Evolutionary conservation across 2,113 vertebrate genomes (phyloP).

Genomic region (Elachura formosa): DNA sequence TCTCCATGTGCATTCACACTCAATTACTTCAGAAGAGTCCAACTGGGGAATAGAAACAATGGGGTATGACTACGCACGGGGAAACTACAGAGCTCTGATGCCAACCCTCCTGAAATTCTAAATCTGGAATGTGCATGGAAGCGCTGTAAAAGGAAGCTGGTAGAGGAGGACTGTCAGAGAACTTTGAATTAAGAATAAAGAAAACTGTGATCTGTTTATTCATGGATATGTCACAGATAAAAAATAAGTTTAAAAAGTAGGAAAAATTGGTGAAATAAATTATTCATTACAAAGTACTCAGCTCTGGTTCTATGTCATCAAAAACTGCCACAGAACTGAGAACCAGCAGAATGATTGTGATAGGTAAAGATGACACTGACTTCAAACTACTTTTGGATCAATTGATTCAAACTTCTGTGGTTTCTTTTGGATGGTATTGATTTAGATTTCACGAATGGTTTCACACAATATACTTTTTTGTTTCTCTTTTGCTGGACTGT

Average conservation of each 20-base stretch:
- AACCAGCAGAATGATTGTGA: neutral
- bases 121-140: neutral
- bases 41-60: neutral
- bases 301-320: neutral
- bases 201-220: slow-evolving; percentile 31
- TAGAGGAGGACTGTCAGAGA: slow-evolving; percentile 7
- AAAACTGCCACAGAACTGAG: neutral
- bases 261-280: slow-evolving; percentile 44
- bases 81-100: neutral
- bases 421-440: neutral
- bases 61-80: neutral
- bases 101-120: neutral
- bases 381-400: neutral
- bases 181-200: slow-evolving; percentile 17
- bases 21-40: slow-evolving; percentile 46
- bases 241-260: neutral
- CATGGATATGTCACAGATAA: neutral
- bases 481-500: neutral
- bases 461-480: neutral
- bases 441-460: neutral
- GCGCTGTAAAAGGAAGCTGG: neutral
- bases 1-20: slow-evolving; percentile 22
- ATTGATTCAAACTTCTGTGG: neutral
- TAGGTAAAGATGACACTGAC: neutral
- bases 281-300: slow-evolving; percentile 29